phyloP scores from a whole-genome alignment of 2,888 invertebrate genomes.

The Eupithecia abbreviata region DNA sequence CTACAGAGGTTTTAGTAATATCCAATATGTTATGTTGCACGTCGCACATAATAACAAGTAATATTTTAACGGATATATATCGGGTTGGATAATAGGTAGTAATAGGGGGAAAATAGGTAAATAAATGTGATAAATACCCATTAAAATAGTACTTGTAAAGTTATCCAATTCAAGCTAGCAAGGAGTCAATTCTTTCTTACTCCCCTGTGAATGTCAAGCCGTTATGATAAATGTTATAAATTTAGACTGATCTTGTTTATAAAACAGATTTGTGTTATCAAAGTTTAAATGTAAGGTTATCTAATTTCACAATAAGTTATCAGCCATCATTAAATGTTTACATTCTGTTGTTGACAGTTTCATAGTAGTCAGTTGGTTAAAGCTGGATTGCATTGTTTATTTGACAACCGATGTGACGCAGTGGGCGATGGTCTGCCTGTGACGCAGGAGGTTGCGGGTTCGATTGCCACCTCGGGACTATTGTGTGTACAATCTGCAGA shows the following conservation, averaged over 20 bases:
- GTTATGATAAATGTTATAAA: neutral
- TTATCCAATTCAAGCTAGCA: neutral
- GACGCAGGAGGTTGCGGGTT: too few species aligned
- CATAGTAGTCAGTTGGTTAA: conserved; percentile 25
- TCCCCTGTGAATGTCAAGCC: neutral
- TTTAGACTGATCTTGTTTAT: conserved; percentile 49
- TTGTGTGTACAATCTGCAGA: too few species aligned
- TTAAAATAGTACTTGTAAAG: too few species aligned
- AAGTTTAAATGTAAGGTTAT: conserved; percentile 63
- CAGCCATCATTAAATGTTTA: conserved; percentile 43
- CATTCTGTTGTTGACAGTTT: conserved; percentile 50
- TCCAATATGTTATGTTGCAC: too few species aligned
- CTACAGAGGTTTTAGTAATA: too few species aligned
- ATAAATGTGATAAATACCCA: too few species aligned
- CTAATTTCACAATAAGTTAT: conserved; percentile 63
- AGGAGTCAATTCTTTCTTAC: neutral
- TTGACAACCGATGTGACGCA: neutral
- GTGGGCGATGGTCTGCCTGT: too few species aligned
- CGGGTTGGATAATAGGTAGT: too few species aligned
- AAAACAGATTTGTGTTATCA: conserved; percentile 61
- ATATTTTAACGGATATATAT: too few species aligned
- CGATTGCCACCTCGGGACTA: too few species aligned
- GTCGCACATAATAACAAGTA: too few species aligned
- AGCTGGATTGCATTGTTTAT: conserved; percentile 29
- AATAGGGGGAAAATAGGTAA: too few species aligned